Evolutionary conservation across 2,888 invertebrate species (phyloP).

Genomic region (Helicoverpa assulta): DNA sequence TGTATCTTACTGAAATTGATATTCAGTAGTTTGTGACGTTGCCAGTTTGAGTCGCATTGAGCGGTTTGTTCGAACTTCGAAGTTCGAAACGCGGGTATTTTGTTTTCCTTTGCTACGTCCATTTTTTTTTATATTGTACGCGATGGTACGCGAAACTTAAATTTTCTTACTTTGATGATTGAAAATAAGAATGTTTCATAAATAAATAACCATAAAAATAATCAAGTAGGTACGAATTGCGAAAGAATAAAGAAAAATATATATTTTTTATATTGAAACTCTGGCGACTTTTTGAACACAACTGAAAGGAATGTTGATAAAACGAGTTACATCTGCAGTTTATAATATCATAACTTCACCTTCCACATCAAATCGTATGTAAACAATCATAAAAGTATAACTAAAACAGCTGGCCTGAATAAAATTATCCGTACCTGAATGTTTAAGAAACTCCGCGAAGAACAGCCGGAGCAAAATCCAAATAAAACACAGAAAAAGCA

Average conservation of each 20-base stretch:
- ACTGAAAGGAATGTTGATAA: neutral
- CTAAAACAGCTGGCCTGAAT: slow-evolving; percentile 2
- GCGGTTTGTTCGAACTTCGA: neutral
- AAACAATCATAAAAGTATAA: slow-evolving; percentile 30
- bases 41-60: no score
- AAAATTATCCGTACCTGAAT: slow-evolving; percentile 56
- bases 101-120: neutral
- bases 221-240: no score
- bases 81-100: neutral
- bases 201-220: no score
- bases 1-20: no score
- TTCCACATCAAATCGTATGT: slow-evolving; percentile 9
- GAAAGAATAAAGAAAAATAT: no score
- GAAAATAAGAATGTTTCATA: no score
- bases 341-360: neutral
- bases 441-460: slow-evolving; percentile 31
- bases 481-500: slow-evolving; percentile 40
- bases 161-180: no score
- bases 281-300: no score
- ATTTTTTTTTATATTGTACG: no score
- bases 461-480: slow-evolving; percentile 54
- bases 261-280: no score
- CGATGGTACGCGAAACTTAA: no score
- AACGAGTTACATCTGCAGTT: neutral
- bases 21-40: no score